Percentiles rank a stretch among this genome's conserved stretches.
Evolutionary conservation across 2,113 vertebrate genomes (phyloP).

Genomic region (Hypocryptadius cinnamomeus): DNA sequence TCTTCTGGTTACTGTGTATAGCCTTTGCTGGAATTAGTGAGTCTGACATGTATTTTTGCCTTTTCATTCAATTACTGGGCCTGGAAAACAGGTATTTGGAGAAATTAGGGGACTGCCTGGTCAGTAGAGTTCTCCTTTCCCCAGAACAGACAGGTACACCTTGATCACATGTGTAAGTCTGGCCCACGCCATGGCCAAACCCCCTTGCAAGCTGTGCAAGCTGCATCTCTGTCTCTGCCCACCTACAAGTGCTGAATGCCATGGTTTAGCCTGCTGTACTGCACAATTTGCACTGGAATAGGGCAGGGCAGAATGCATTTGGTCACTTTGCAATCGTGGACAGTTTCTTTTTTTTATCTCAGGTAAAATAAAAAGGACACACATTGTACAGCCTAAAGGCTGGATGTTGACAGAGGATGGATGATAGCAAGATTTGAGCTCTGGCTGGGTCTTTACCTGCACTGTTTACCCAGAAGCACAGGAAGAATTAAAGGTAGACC

Average conservation of each 20-base stretch:
- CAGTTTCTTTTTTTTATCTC: background rate
- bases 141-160: fast-evolving
- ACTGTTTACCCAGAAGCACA: background rate
- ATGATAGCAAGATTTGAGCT: fast-evolving
- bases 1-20: background rate
- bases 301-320: background rate
- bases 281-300: background rate
- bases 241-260: no score
- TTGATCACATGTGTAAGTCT: background rate
- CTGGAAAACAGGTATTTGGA: background rate
- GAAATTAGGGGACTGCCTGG: background rate
- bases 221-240: fast-evolving
- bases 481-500: background rate
- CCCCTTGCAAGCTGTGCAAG: background rate
- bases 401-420: background rate
- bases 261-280: background rate
- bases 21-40: background rate
- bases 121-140: background rate
- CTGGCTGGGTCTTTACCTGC: background rate
- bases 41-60: background rate
- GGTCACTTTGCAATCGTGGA: background rate
- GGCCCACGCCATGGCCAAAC: background rate
- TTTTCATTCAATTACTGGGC: background rate
- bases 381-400: background rate
- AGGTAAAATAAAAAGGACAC: background rate